Evolutionary conservation across 2,113 vertebrate genomes (phyloP), one percentile per base, ranked within the genome.

Genomic region (Tupaia tana): DNA sequence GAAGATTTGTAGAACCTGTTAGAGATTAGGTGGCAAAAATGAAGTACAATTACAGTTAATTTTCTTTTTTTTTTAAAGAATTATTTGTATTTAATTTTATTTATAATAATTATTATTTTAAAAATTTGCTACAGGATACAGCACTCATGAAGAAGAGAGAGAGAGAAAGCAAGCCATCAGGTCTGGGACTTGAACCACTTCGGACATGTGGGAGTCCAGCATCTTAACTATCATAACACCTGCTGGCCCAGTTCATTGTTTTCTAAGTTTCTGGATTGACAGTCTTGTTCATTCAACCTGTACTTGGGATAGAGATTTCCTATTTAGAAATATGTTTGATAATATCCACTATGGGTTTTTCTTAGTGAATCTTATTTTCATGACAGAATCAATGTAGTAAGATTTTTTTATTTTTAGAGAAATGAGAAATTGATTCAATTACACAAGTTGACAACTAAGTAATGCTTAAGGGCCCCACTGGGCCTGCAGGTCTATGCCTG

Each of bases 281-380:
- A 86, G 54, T 69, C 7, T 7, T 56, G 1, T 27, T 90, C 73
- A 18, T 70, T 52, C 20, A 3, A 43, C 58, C 29, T 89, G 15
- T 74, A 58, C 27, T 54, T 75, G 20, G 64, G 43, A 43, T 86
- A 54, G n/a, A 86, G 0, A 8, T 94, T 95, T 90, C 22, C 70
- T 59, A 91, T 95, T 96, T 78, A 89, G 70, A 89, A 94, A 63
- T 4, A 12, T 67, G 9, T 34, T 82, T 93, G 43, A n/a, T 58
- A 86, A 34, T 70, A 81, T 74, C 43, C 43, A 58, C n/a, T 61
- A 22, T 27, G 11, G 8, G 34, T 61, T 12, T 24, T 63, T 0
- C 12, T 31, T 3, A 91, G 25, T 31, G 75, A 87, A 16, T 75
- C 83, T 77, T 88, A 73, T 25, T 83, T 85, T 94, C 70, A 83